These are phyloP conservation scores for Lacanobia oleracea DNA, from an alignment of 2,888 invertebrate genomes.

Conservation along the genomic window DNA sequence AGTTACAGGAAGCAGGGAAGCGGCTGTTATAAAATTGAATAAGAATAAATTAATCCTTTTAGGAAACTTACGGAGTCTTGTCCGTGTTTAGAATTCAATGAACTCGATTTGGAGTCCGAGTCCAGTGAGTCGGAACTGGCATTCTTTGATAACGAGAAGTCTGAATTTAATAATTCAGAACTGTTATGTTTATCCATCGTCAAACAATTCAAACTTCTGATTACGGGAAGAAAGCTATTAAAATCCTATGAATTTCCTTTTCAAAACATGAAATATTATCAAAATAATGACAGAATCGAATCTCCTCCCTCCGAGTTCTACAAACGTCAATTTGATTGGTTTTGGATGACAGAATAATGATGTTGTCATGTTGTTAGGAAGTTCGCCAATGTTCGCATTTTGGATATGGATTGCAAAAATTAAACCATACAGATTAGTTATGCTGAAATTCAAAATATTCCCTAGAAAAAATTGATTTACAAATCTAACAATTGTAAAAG, in stretches of 20 bases:
- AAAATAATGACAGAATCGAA: conserved; percentile 35
- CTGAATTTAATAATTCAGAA: conserved; percentile 92
- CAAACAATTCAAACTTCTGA: not conserved
- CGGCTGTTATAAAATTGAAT: conserved; percentile 77
- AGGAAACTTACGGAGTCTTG: conserved; percentile 94
- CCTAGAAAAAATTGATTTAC: not conserved
- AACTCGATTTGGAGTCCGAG: conserved; percentile 96
- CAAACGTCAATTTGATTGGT: conserved; percentile 36
- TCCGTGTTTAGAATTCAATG: conserved; percentile 95
- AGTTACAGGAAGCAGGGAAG: conserved; percentile 80
- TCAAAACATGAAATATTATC: conserved; percentile 50
- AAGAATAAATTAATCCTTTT: conserved; percentile 87
- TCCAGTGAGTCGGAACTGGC: conserved; percentile 95
- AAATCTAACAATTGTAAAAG: not conserved
- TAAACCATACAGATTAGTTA: not conserved
- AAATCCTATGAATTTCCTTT: conserved; percentile 8
- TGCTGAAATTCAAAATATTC: not conserved
- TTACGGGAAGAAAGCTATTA: conserved; percentile 4
- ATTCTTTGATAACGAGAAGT: conserved; percentile 93
- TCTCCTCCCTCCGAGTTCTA: not conserved
- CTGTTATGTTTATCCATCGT: conserved; percentile 92
- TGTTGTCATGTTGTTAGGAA: not conserved
- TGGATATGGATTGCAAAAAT: not conserved
- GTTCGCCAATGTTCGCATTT: too few relatives aligned
- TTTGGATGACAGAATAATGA: conserved; percentile 32